These are phyloP conservation scores for Archaeoteleia sp. DNA, from an alignment of 2,888 invertebrate genomes.

Conservation along the genomic window DNA sequence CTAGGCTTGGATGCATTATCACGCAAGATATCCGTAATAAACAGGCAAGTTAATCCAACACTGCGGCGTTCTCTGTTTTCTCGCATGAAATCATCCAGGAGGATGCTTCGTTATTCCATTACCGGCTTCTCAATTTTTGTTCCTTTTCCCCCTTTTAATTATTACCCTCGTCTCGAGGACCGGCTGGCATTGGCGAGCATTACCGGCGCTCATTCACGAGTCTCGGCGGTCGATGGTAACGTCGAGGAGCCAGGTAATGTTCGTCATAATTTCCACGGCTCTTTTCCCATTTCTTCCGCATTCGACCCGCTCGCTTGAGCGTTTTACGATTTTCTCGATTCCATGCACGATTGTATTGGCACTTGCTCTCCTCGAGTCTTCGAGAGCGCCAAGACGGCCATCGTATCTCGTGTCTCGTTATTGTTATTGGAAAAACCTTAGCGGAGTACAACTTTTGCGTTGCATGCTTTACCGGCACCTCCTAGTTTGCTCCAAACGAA, in stretches of 20 bases:
- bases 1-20: slow-evolving; percentile 31
- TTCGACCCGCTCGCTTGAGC: slow-evolving; percentile 1
- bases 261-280: slow-evolving; percentile 20
- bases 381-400: slow-evolving; percentile 3
- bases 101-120: slow-evolving; percentile 52
- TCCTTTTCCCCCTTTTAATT: slow-evolving; percentile 37
- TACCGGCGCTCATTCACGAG: slow-evolving; percentile 13
- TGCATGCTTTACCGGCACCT: not conserved
- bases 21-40: slow-evolving; percentile 25
- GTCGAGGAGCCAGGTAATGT: slow-evolving; percentile 18
- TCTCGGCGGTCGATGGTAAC: slow-evolving; percentile 7
- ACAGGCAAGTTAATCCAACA: slow-evolving; percentile 29
- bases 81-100: slow-evolving; percentile 43
- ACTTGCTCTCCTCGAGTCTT: not conserved
- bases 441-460: slow-evolving; percentile 19
- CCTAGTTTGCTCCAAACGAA: slow-evolving; percentile 11
- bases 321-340: slow-evolving; percentile 1
- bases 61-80: slow-evolving; percentile 29
- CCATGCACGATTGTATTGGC: not conserved
- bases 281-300: slow-evolving; percentile 15
- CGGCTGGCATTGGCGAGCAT: slow-evolving; percentile 8
- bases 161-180: slow-evolving; percentile 47
- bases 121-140: slow-evolving; percentile 27
- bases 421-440: slow-evolving; percentile 45
- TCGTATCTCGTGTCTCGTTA: slow-evolving; percentile 36